phyloP scores from a whole-genome alignment of 35 echinoderm and acorn worm species.

The Patiria miniata region DNA sequence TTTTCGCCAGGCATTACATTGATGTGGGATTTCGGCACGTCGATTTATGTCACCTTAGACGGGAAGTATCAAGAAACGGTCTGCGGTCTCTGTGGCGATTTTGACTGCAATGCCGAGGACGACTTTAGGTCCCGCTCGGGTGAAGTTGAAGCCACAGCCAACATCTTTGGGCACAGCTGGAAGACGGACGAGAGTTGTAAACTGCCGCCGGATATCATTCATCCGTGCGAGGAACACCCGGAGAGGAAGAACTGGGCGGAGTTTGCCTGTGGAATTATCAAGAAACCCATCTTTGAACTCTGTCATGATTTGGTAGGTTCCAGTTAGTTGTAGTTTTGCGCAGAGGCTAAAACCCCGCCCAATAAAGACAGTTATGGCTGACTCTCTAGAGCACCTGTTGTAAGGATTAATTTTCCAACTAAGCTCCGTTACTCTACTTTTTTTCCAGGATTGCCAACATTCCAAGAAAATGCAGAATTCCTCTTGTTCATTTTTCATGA shows the following conservation, averaged over 20 bases:
- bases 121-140: neutral
- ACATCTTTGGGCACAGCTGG: conserved; percentile 67
- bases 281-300: conserved; percentile 52
- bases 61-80: conserved; percentile 50
- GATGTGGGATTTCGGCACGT: conserved; percentile 62
- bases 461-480: neutral
- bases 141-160: neutral
- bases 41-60: conserved; percentile 58
- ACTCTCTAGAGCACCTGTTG: too few species aligned
- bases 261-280: conserved; percentile 73
- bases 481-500: neutral
- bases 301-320: conserved; percentile 75
- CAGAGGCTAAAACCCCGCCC: neutral
- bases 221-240: conserved; percentile 65
- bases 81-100: conserved; percentile 88
- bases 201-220: conserved; percentile 19
- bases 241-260: conserved; percentile 66
- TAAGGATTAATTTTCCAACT: too few species aligned
- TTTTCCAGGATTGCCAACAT: neutral
- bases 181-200: conserved; percentile 30
- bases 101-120: conserved; percentile 24
- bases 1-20: conserved; percentile 50
- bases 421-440: neutral
- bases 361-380: too few species aligned
- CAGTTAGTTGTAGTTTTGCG: neutral